Evolutionary conservation across 1,140 invertebrate species (phyloP), one percentile per base, ranked within the genome.

Genomic region (Melipona quadrifasciata): DNA sequence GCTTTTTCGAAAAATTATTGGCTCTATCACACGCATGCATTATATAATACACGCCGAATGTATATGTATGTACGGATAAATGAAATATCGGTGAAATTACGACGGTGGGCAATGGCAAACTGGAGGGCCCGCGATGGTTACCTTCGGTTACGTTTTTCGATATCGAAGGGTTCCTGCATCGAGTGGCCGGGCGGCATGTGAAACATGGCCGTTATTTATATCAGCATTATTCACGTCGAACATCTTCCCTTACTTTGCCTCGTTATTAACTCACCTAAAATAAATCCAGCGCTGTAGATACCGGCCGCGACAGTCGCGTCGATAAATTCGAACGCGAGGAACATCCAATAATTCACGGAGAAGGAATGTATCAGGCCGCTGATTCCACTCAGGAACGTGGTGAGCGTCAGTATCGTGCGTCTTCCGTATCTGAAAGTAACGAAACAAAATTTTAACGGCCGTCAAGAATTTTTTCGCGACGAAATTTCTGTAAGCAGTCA

Each of bases 361-460:
- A 97, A 97, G 2, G 96, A 96, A 86, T 96, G 95, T 12, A 96
- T 92, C 47, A 97, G 89, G 4, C 97, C 96, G 64, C 96, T 95
- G 31, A 96, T 90, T 8, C 95, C 95, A 58, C 96, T 91, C n/a
- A 94, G 72, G 64, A 91, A 87, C 39, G 94, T 90, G 53, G 92
- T 65, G 17, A 96, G 84, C 8, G 97, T 95, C 65, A 97, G 89
- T 0, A 96, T 95, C n/a, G 95, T 92, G 89, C 96, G 96, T 57
- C 97, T 95, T 2, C 97, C 97, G 93, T 95, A 96, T 75, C 96
- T 97, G 87, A 17, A 92, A 90, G 67, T 39, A 88, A 74, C 67
- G 14, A 57, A 68, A 74, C 19, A 53, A 67, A 84, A 65, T 57
- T 70, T 87, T 51, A 71, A 1, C 27, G 27, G n/a, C 2, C 34